Percentiles rank a stretch among this genome's conserved stretches.
phyloP scores from a whole-genome alignment of 2,888 invertebrate genomes.

The Eilema caniola region DNA sequence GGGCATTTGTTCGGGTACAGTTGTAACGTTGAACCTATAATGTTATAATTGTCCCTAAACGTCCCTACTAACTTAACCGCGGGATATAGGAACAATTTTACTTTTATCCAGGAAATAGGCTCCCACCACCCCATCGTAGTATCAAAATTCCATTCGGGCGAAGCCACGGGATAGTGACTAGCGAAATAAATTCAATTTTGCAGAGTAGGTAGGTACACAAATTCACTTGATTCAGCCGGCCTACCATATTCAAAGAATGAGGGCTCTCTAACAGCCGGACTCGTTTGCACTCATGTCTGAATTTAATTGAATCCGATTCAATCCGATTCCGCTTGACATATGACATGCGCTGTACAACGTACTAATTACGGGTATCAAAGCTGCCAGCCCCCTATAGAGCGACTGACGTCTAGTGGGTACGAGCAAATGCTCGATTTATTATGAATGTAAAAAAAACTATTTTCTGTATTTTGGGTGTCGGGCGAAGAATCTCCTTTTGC shows the following conservation, averaged over 20 bases:
- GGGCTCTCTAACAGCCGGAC: constrained; percentile 64
- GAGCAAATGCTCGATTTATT: constrained; percentile 42
- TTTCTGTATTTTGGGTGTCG: too few relatives aligned
- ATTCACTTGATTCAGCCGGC: constrained; percentile 48
- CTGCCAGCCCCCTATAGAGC: constrained; percentile 54
- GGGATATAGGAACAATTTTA: too few relatives aligned
- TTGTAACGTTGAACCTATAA: too few relatives aligned
- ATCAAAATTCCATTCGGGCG: too few relatives aligned
- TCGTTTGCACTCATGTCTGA: constrained; percentile 64
- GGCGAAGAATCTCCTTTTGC: too few relatives aligned
- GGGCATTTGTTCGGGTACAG: too few relatives aligned
- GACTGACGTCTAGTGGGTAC: constrained; percentile 75
- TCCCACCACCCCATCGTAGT: too few relatives aligned
- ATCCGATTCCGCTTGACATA: constrained; percentile 65
- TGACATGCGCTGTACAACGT: constrained; percentile 62
- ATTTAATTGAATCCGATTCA: constrained; percentile 80
- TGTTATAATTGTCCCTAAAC: too few relatives aligned
- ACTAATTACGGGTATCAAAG: constrained; percentile 76
- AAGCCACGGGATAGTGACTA: neutral
- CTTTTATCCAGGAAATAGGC: too few relatives aligned
- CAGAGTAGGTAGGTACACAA: constrained; percentile 33
- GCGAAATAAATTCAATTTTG: constrained; percentile 38
- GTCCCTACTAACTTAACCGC: too few relatives aligned
- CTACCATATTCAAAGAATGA: constrained; percentile 64
- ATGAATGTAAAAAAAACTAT: neutral